A percentile compares a stretch with the other conserved stretches of the same genome.
Evolutionary conservation across 2,888 invertebrate genomes (phyloP).

Genomic region (Embidobia sp.): DNA sequence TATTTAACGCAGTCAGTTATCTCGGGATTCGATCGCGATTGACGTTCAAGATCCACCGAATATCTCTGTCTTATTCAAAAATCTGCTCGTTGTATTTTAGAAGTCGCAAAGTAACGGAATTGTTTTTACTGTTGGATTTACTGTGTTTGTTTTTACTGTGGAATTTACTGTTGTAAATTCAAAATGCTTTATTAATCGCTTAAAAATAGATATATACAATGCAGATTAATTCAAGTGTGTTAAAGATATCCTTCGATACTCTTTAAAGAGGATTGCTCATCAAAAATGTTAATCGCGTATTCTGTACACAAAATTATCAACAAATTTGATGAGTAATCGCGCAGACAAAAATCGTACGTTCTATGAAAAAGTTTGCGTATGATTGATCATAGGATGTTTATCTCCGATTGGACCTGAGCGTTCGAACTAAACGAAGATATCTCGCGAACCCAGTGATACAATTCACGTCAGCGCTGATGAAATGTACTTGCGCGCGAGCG

Average conservation of each 20-base stretch:
- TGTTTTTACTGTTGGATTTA: too few relatives aligned
- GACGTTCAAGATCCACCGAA: not conserved
- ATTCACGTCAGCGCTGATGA: conserved; percentile 43
- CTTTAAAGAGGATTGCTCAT: conserved; percentile 3
- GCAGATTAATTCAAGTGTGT: too few relatives aligned
- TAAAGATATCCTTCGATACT: conserved; percentile 15
- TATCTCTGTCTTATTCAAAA: too few relatives aligned
- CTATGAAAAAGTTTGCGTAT: conserved; percentile 45
- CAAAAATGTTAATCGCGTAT: conserved; percentile 11
- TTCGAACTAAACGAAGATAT: conserved; percentile 57
- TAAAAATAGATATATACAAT: not conserved
- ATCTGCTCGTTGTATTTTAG: too few relatives aligned
- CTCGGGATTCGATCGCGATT: not conserved
- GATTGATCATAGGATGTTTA: conserved; percentile 60
- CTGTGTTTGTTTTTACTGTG: too few relatives aligned
- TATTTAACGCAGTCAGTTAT: not conserved
- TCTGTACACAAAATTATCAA: conserved; percentile 39
- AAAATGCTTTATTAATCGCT: not conserved
- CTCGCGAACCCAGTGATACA: conserved; percentile 26
- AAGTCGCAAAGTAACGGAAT: too few relatives aligned
- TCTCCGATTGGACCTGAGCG: conserved; percentile 58
- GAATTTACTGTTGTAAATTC: too few relatives aligned
- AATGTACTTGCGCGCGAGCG: conserved; percentile 21
- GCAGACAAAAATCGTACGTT: conserved; percentile 38
- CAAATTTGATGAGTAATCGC: conserved; percentile 44